A percentile compares a stretch with the other conserved stretches of the same genome.
phyloP scores from a whole-genome alignment of 2,113 vertebrate species.

The Indicator indicator region DNA sequence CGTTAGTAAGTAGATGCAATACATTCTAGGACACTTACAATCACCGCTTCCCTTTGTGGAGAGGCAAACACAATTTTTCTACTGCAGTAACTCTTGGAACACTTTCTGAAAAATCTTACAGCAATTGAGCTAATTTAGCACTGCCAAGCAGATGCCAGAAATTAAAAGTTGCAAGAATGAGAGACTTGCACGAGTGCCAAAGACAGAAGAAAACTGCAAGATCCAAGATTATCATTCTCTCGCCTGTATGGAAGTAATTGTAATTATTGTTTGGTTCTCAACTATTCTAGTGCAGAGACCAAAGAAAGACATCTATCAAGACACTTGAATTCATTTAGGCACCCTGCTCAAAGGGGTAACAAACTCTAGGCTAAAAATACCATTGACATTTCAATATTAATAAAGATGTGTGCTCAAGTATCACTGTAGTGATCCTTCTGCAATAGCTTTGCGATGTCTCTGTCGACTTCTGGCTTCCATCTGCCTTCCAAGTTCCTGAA shows the following conservation, averaged over 20 bases:
- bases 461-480: not conserved
- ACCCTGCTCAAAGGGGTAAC: slow-evolving; percentile 40
- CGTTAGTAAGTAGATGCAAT: not conserved
- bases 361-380: slow-evolving; percentile 49
- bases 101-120: slow-evolving; percentile 54
- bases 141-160: slow-evolving; percentile 60
- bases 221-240: slow-evolving; percentile 57
- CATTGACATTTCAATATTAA: slow-evolving; percentile 51
- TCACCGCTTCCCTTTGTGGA: not conserved
- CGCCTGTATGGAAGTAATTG: slow-evolving; percentile 53
- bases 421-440: slow-evolving; percentile 11
- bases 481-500: not conserved
- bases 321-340: slow-evolving; percentile 47
- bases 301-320: slow-evolving; percentile 41
- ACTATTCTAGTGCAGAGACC: slow-evolving; percentile 45
- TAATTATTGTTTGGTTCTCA: slow-evolving; percentile 65
- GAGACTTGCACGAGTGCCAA: slow-evolving; percentile 36
- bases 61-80: slow-evolving; percentile 26
- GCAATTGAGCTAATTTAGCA: slow-evolving; percentile 61
- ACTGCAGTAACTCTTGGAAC: slow-evolving; percentile 26
- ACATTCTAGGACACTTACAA: not conserved
- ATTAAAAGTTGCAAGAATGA: slow-evolving; percentile 66
- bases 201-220: slow-evolving; percentile 64
- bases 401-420: slow-evolving; percentile 34
- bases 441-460: not conserved